These are phyloP conservation scores for Drosophila fulvimacula DNA, from an alignment of 2,888 invertebrate species.

Conservation along the genomic window DNA sequence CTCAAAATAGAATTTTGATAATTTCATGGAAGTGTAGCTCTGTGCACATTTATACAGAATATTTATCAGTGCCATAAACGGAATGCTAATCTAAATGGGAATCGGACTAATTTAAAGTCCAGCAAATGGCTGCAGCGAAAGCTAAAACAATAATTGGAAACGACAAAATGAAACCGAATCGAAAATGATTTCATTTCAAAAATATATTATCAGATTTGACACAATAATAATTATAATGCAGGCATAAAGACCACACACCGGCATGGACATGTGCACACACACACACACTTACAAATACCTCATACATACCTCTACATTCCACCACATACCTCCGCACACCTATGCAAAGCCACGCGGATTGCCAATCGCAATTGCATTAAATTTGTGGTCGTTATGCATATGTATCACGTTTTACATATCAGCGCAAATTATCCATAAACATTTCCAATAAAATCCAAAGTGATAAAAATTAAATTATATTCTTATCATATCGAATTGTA, in stretches of 20 bases:
- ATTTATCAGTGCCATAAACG: background rate
- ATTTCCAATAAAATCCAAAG: conserved; percentile 40
- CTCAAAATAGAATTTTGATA: too few relatives aligned
- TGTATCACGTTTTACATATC: conserved; percentile 33
- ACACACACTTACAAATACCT: too few relatives aligned
- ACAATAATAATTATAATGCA: conserved; percentile 25
- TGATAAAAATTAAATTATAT: conserved; percentile 45
- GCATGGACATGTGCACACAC: background rate
- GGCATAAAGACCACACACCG: background rate
- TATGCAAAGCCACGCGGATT: background rate
- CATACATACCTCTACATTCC: background rate
- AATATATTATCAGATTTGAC: conserved; percentile 47
- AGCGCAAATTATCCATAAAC: conserved; percentile 47
- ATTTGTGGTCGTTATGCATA: conserved; percentile 39
- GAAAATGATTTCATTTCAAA: conserved; percentile 47
- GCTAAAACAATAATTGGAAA: conserved; percentile 28
- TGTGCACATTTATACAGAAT: background rate
- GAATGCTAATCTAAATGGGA: conserved; percentile 10
- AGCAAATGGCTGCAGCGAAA: background rate
- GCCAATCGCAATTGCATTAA: conserved; percentile 35
- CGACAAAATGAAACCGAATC: conserved; percentile 27
- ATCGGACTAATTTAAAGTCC: background rate
- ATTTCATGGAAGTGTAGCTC: background rate
- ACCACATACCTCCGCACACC: background rate
- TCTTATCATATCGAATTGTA: conserved; percentile 6